Base-by-base conservation (phyloP, 2,888 invertebrate species). In the Bombylius discolor region DNA sequence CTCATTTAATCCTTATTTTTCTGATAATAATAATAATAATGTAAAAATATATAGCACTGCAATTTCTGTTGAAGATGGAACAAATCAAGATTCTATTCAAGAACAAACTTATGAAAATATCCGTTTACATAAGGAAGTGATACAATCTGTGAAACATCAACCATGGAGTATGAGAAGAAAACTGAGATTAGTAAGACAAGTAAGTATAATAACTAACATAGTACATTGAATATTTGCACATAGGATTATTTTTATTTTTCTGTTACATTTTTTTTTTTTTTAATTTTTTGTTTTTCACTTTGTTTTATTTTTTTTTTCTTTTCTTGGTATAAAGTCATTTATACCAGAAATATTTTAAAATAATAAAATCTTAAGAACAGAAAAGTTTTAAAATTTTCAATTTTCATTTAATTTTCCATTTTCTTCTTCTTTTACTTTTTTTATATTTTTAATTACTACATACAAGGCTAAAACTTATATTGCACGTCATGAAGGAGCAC, bases 31-130 rank as follows among this genome's bases (percentile, higher is more conserved):
- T 5, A 7, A 5, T 7, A 36, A 7, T 5, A 7, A 36, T 36
- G 1, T 36, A 36, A 7, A 36, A 8, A 11, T 11, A 11, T 11
- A 42, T 54, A 88, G 88, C 61, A 88, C 87, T 14, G 86, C 84
- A 13, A 85, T 86, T 66, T 85, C 85, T 4, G 78, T 88, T 70
- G 90, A 89, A 59, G 90, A 89, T 60, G 78, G 80, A 63, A 70
- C 76, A 57, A 74, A 75, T 47, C 74, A 78, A 58, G 77, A 78
- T 64, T 84, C 85, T 62, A 84, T 84, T 0, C 87, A 92, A 68
- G 91, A 92, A 67, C 89, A 91, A 74, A 90, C 93, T 62, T 88
- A 88, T 68, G 92, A 92, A 72, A 93, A 91, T 67, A 85, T 95
- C 58, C 84, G 87, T 62, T 75, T 94, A 42, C 93, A 95, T 72